These are phyloP conservation scores for Nothocercus nigrocapillus DNA, from an alignment of 2,113 vertebrate genomes.

Conservation along the genomic window DNA sequence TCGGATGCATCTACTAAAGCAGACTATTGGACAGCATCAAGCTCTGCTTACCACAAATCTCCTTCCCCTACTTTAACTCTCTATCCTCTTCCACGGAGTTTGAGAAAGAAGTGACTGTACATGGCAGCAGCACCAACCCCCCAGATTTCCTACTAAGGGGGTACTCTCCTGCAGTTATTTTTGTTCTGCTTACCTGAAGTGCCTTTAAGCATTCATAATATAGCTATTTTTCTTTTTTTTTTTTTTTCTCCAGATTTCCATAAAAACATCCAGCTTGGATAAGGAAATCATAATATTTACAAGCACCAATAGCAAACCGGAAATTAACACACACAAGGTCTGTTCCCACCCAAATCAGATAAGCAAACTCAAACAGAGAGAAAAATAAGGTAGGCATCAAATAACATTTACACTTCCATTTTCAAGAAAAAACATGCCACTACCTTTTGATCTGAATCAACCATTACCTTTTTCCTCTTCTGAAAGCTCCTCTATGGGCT, in stretches of 20 bases:
- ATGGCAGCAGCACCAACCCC: background rate
- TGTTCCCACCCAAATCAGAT: background rate
- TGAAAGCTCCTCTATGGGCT: conserved; percentile 95
- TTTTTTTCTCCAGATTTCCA: background rate
- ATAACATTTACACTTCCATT: background rate
- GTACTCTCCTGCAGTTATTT: background rate
- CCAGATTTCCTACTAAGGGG: background rate
- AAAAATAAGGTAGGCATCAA: background rate
- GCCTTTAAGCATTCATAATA: background rate
- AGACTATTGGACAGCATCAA: background rate
- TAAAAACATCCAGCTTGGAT: background rate
- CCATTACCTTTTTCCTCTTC: conserved; percentile 96
- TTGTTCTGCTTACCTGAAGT: background rate
- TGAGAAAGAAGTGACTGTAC: background rate
- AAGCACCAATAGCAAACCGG: background rate
- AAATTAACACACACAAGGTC: background rate
- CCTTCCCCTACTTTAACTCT: background rate
- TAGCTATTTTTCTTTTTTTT: background rate
- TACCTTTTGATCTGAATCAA: background rate
- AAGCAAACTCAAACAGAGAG: background rate
- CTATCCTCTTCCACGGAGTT: background rate
- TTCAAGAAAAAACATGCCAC: background rate
- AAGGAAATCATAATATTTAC: background rate
- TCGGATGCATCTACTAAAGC: background rate
- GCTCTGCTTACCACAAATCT: background rate